phyloP scores from a whole-genome alignment of 2,797 vertebrate genomes.

The Kryptolebias ocellatus region DNA sequence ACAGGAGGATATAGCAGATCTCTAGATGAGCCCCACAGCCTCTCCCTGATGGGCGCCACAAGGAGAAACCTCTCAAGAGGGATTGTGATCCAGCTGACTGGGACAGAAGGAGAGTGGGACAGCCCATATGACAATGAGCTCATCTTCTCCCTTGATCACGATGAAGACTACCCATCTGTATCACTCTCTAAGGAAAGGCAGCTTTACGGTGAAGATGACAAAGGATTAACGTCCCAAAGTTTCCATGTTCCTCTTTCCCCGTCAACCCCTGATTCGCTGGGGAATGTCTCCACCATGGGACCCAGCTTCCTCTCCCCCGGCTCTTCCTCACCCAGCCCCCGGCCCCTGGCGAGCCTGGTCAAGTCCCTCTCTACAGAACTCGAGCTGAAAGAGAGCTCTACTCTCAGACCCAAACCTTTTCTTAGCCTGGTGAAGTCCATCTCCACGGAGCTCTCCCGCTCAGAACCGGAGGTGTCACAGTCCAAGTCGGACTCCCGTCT shows the following conservation, averaged over 20 bases:
- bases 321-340: constrained; percentile 68
- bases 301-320: constrained; percentile 70
- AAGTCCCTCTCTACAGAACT: constrained; percentile 87
- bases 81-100: constrained; percentile 83
- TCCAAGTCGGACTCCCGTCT: constrained; percentile 88
- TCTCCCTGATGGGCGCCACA: constrained; percentile 30
- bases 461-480: constrained; percentile 85
- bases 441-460: constrained; percentile 86
- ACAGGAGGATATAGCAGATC: constrained; percentile 25
- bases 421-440: constrained; percentile 89
- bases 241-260: constrained; percentile 76
- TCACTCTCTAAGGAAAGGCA: constrained; percentile 60
- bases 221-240: constrained; percentile 43
- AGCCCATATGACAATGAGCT: constrained; percentile 77
- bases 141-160: constrained; percentile 73
- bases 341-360: constrained; percentile 80
- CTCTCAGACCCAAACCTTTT: constrained; percentile 76
- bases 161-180: constrained; percentile 64
- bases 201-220: constrained; percentile 57
- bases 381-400: constrained; percentile 79
- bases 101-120: constrained; percentile 79
- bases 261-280: constrained; percentile 73
- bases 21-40: constrained; percentile 23
- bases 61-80: constrained; percentile 69
- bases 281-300: constrained; percentile 58